These are phyloP conservation scores for Melanaphis sacchari DNA, from an alignment of 1,140 invertebrate species.

Conservation along the genomic window DNA sequence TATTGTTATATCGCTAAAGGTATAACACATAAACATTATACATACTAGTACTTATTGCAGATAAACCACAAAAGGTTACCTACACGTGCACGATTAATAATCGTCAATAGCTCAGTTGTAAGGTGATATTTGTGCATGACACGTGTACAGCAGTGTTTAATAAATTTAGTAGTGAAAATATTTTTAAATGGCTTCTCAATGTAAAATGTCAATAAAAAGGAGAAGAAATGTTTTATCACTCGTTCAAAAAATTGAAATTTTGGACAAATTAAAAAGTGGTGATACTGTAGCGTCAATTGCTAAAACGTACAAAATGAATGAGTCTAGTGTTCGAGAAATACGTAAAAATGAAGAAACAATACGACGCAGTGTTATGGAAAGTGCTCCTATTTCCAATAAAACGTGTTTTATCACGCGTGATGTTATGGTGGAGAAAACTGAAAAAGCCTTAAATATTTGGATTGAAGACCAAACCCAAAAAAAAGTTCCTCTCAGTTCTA, in stretches of 20 bases:
- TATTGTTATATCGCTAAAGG: background rate
- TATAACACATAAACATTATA: background rate
- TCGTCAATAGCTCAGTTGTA: background rate
- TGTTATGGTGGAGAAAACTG: background rate
- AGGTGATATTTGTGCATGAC: background rate
- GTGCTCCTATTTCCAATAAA: slow-evolving; percentile 12
- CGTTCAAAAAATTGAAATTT: slow-evolving; percentile 30
- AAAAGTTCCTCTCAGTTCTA: slow-evolving; percentile 22
- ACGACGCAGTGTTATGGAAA: slow-evolving; percentile 24
- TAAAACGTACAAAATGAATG: background rate
- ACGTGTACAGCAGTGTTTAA: background rate
- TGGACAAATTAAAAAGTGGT: slow-evolving; percentile 25
- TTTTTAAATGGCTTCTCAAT: background rate
- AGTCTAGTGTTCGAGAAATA: slow-evolving; percentile 19
- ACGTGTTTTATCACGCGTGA: slow-evolving; percentile 33
- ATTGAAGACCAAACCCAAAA: slow-evolving; percentile 34
- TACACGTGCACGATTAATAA: background rate
- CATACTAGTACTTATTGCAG: too few species aligned
- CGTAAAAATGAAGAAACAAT: background rate
- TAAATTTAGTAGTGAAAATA: background rate
- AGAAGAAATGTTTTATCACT: slow-evolving; percentile 1
- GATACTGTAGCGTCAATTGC: slow-evolving; percentile 11
- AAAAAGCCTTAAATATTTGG: slow-evolving; percentile 32
- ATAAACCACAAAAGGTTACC: background rate
- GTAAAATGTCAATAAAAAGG: background rate